These are phyloP conservation scores for Lobophora halterata DNA, from an alignment of 2,888 invertebrate species.

Conservation along the genomic window DNA sequence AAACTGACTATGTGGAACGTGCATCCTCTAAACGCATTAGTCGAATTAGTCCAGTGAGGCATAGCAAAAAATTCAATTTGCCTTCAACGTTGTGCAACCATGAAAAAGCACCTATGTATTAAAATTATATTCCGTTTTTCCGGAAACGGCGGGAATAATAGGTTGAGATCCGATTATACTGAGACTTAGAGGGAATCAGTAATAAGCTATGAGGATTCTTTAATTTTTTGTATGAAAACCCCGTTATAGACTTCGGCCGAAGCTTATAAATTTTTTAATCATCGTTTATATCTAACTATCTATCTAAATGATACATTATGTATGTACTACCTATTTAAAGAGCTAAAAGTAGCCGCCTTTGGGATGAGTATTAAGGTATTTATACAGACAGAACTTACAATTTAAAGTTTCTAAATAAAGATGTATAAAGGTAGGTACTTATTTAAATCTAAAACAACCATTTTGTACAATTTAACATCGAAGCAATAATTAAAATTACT, in stretches of 20 bases:
- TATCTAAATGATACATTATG: too few relatives aligned
- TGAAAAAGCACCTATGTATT: slow-evolving; percentile 54
- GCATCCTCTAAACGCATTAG: slow-evolving; percentile 74
- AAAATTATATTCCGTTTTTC: slow-evolving; percentile 74
- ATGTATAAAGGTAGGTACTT: too few relatives aligned
- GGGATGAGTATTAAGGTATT: too few relatives aligned
- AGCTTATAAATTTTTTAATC: neutral
- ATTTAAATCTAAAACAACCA: too few relatives aligned
- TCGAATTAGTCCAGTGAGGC: slow-evolving; percentile 74
- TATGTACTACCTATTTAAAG: too few relatives aligned
- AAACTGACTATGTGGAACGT: slow-evolving; percentile 42
- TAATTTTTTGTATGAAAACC: slow-evolving; percentile 2
- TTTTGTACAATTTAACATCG: too few relatives aligned
- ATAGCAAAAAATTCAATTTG: slow-evolving; percentile 77
- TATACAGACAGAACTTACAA: too few relatives aligned
- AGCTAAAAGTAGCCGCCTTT: too few relatives aligned
- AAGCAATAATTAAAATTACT: too few relatives aligned
- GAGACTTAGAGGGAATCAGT: slow-evolving; percentile 54
- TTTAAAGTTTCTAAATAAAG: too few relatives aligned
- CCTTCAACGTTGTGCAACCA: slow-evolving; percentile 56
- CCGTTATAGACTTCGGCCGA: neutral
- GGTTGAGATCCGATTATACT: slow-evolving; percentile 71
- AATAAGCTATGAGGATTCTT: slow-evolving; percentile 39
- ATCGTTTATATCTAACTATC: too few relatives aligned
- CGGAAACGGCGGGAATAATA: slow-evolving; percentile 58